These are phyloP conservation scores for Campylomormyrus numenius DNA, from an alignment of 2,113 vertebrate species.

Conservation along the genomic window DNA sequence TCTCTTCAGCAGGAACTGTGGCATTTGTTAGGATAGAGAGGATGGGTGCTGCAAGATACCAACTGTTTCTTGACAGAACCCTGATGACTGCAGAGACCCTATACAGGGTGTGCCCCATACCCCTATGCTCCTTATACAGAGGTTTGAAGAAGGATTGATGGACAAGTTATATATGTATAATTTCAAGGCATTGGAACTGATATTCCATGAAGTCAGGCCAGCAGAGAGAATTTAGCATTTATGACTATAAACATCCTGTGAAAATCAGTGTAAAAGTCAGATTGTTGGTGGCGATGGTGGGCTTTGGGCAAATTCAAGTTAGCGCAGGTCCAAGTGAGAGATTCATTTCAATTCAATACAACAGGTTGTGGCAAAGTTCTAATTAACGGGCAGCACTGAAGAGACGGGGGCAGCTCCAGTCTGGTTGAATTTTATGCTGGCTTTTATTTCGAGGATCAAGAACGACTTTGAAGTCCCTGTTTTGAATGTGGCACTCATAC, in stretches of 20 bases:
- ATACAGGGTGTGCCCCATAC: neutral
- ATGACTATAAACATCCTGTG: neutral
- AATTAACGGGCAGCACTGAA: neutral
- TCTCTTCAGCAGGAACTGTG: neutral
- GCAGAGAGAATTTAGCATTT: neutral
- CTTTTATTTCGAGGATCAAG: neutral
- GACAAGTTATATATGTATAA: neutral
- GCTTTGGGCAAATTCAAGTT: neutral
- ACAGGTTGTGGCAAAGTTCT: neutral
- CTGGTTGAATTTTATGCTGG: neutral
- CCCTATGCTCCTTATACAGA: neutral
- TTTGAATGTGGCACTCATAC: neutral
- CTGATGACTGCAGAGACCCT: neutral
- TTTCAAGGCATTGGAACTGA: neutral
- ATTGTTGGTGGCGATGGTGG: neutral
- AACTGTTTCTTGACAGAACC: neutral
- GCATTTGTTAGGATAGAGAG: neutral
- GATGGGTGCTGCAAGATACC: neutral
- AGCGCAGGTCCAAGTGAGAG: neutral
- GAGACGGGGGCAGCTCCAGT: neutral
- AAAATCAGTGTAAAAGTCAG: neutral
- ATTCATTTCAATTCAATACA: neutral
- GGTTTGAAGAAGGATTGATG: neutral
- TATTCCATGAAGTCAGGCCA: neutral
- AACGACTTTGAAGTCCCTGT: neutral